Percentiles rank a stretch among this genome's conserved stretches.
These are phyloP conservation scores for Caenorhabditis brenneri DNA, from an alignment of 1,140 invertebrate species.

Conservation along the genomic window DNA sequence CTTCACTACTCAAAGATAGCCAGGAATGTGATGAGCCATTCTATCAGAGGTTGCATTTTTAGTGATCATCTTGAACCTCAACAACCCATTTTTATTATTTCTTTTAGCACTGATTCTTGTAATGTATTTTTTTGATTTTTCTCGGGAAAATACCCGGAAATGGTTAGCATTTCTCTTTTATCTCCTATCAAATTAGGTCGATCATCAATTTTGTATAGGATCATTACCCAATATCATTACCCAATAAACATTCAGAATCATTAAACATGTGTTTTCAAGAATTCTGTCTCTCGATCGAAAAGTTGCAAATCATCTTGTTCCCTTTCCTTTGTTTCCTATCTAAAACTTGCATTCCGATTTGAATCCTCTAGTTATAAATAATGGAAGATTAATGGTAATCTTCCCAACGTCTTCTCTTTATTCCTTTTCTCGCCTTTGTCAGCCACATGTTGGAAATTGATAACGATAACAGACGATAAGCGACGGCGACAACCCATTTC, in stretches of 20 bases:
- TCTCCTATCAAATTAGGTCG: background rate
- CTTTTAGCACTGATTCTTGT: too few relatives aligned
- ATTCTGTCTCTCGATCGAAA: too few relatives aligned
- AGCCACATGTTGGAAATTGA: slow-evolving; percentile 2
- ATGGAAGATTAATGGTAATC: slow-evolving; percentile 12
- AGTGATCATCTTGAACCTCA: too few relatives aligned
- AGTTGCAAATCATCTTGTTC: background rate
- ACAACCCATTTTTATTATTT: too few relatives aligned
- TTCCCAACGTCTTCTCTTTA: background rate
- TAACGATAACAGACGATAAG: slow-evolving; percentile 3
- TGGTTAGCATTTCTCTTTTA: background rate
- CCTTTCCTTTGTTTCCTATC: background rate
- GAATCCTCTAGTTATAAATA: background rate
- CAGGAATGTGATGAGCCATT: too few relatives aligned
- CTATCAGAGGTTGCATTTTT: too few relatives aligned
- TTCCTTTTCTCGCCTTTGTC: background rate
- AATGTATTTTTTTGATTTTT: background rate
- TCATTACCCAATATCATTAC: background rate
- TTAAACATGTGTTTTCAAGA: too few relatives aligned
- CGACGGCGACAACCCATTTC: background rate
- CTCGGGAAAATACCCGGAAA: background rate
- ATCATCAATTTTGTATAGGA: background rate
- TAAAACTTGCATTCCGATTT: background rate
- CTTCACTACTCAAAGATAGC: too few relatives aligned
- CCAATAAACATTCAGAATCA: too few relatives aligned